Conservation (phyloP, 2,797 vertebrate genomes). For the Stomatorhinus walkeri region DNA sequence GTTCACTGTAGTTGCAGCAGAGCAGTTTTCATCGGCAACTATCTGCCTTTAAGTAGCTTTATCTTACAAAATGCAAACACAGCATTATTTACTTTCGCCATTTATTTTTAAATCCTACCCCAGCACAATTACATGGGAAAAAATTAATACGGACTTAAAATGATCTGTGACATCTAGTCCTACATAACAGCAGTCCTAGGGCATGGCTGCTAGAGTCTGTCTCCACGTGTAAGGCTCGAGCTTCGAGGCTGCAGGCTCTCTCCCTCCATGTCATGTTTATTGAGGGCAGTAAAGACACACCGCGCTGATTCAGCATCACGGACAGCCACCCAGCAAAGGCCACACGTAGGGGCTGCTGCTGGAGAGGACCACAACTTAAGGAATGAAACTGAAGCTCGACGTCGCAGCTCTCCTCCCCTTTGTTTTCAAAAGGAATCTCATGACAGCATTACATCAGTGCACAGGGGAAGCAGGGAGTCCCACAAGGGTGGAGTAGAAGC, state of each 20-base stretch:
- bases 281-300: slow-evolving; percentile 62
- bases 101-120: slow-evolving; percentile 47
- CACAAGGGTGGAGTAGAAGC: background rate
- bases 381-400: background rate
- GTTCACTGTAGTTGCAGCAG: background rate
- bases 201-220: slow-evolving; percentile 30
- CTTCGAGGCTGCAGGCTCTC: slow-evolving; percentile 49
- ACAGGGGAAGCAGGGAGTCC: background rate
- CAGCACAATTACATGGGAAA: slow-evolving; percentile 41
- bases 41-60: background rate
- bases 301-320: slow-evolving; percentile 53
- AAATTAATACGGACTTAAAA: slow-evolving; percentile 31
- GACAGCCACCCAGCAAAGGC: slow-evolving; percentile 35
- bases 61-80: slow-evolving; percentile 16
- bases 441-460: background rate
- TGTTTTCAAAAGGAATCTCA: background rate
- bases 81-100: slow-evolving; percentile 40
- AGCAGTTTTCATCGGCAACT: background rate
- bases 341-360: background rate
- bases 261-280: slow-evolving; percentile 32
- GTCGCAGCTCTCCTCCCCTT: background rate
- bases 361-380: background rate
- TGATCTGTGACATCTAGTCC: slow-evolving; percentile 1
- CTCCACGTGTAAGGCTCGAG: slow-evolving; percentile 56
- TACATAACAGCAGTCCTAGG: slow-evolving; percentile 39